Evolutionary conservation across 2,113 vertebrate genomes (phyloP), one percentile per base, ranked within the genome.

Genomic region (Pedetes capensis): DNA sequence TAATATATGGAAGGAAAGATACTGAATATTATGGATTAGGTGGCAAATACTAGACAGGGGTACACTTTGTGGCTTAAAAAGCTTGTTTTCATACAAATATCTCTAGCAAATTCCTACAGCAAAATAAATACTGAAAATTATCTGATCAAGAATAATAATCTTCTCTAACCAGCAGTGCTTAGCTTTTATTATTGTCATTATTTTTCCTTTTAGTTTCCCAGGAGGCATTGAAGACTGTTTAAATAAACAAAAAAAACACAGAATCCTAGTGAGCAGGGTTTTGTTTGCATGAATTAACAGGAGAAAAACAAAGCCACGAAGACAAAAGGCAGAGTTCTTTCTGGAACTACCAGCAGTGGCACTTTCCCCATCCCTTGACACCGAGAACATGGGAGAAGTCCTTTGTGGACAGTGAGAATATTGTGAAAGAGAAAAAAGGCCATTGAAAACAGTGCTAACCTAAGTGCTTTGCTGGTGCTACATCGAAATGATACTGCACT

Each of bases 191-290:
- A 27, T 64, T 76, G 18, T 66, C 76, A 88, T 96, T 92, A 76
- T 71, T 95, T 94, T 83, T 74, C 51, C 64, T 83, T 84, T 78
- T 66, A 55, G 39, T 94, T 89, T 95, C 79, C 61, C 61, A 53
- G 80, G 59, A 95, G 55, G 44, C 69, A 72, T 11, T 74, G 44
- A 80, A 76, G 51, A 63, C 55, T 81, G 17, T 87, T 95, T 93
- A 88, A 95, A 88, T 87, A 80, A 80, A 81, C 81, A 80, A 87
- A 85, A 93, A 96, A 98, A 97, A 93, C 87, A 89, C 57, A 93
- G 71, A 92, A 87, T 78, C 39, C 89, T 22, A 93, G 22, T 23
- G 66, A 81, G 64, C 47, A 72, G 63, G 66, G 57, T 87, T 97
- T 97, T 55, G 57, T 89, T 90, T 94, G 47, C 4, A 37, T 74